These are phyloP conservation scores for Tortrix viridana DNA, from an alignment of 2,888 invertebrate genomes.

Conservation along the genomic window DNA sequence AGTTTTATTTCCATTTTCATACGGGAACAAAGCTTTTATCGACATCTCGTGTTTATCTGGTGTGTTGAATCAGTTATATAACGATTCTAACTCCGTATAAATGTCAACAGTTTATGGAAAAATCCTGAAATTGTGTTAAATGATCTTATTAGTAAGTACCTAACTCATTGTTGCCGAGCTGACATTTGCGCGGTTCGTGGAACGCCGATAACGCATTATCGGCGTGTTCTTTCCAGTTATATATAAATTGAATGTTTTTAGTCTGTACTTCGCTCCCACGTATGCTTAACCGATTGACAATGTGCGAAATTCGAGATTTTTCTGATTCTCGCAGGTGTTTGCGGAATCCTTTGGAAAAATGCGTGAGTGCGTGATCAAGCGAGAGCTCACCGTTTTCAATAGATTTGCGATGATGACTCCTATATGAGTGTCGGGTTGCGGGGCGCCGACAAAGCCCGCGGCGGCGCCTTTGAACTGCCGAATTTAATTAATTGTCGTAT, in stretches of 20 bases:
- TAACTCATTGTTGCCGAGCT: constrained; percentile 21
- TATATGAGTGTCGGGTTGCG: constrained; percentile 73
- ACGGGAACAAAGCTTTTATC: constrained; percentile 11
- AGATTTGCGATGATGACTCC: constrained; percentile 40
- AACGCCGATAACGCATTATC: constrained; percentile 33
- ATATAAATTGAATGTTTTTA: constrained; percentile 28
- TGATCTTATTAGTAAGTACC: constrained; percentile 13
- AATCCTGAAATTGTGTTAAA: constrained; percentile 17
- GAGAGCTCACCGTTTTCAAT: constrained; percentile 4
- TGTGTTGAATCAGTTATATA: background rate
- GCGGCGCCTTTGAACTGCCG: constrained; percentile 79
- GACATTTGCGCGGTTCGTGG: constrained; percentile 24
- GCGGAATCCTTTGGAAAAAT: constrained; percentile 17
- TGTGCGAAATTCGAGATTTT: constrained; percentile 56
- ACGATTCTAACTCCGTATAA: constrained; percentile 8
- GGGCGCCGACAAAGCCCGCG: constrained; percentile 76
- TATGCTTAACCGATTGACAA: constrained; percentile 22
- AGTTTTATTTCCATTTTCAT: constrained; percentile 55
- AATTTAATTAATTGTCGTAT: constrained; percentile 84
- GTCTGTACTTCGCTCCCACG: constrained; percentile 32
- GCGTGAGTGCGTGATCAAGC: constrained; percentile 8
- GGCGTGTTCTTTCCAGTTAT: constrained; percentile 27
- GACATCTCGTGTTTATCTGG: constrained; percentile 11
- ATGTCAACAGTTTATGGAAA: constrained; percentile 5
- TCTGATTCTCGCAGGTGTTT: constrained; percentile 55